A percentile compares a stretch with the other conserved stretches of the same genome.
Conservation (phyloP, 2,113 vertebrate genomes). For the Neotragus pygmaeus region DNA sequence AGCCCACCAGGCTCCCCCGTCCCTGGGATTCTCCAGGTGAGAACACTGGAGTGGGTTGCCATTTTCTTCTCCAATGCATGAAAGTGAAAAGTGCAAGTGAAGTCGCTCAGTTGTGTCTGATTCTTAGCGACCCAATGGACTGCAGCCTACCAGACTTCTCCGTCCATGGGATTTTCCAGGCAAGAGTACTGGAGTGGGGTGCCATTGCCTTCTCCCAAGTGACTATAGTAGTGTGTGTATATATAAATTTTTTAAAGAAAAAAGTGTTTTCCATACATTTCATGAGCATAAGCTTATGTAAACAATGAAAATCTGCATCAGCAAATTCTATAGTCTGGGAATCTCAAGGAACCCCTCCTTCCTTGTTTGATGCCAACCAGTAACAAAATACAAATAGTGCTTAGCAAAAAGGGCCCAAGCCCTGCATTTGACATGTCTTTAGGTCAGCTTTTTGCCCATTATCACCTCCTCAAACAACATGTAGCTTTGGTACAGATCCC, state of each 20-base stretch:
- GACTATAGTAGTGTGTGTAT: neutral
- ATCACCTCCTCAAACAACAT: conserved; percentile 15
- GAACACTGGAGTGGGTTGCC: no score
- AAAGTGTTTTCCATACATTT: neutral
- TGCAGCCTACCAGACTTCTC: no score
- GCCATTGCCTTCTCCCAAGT: neutral
- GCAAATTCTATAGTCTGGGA: conserved; percentile 22
- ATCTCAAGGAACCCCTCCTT: neutral
- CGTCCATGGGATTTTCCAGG: no score
- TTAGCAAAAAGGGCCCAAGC: neutral
- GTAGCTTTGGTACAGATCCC: neutral
- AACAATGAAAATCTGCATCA: conserved; percentile 28
- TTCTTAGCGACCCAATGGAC: no score
- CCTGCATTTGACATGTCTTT: neutral
- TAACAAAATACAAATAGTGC: neutral
- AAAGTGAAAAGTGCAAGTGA: no score
- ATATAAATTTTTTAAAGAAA: neutral
- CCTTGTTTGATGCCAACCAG: neutral
- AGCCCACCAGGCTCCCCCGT: no score
- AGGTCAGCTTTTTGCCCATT: neutral
- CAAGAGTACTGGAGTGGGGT: no score
- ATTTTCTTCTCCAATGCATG: no score
- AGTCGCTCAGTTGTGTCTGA: no score
- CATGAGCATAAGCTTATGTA: neutral
- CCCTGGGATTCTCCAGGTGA: no score